Base-by-base conservation (phyloP, 2,113 vertebrate genomes). In the Dunckerocampus dactyliophorus region DNA sequence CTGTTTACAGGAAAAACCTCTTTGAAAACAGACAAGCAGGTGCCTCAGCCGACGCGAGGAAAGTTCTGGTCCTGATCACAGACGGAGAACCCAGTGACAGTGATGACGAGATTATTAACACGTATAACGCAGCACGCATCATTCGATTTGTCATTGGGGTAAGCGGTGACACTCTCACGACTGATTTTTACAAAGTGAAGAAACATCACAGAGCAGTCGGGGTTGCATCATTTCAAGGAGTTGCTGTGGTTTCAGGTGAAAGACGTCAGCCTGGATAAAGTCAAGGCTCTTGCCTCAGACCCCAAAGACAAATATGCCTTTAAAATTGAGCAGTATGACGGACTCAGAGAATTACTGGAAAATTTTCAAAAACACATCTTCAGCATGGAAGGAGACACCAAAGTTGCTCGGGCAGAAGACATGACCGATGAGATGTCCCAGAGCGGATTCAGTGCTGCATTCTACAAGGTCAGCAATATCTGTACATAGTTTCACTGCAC, bases 51-150 rank as follows among this genome's bases (percentile, higher is more conserved):
- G 87, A 87, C 37, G 89, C 91, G 28, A 88, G 62, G 8, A 90
- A 89, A 76, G 93, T 89, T 34, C 63, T 95, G 45, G 82, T 93
- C 12, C 81, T 94, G 21, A 93, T 95, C 68, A 95, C 93, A 3
- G 93, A 94, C 0, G 93, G 88, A 59, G 12, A 62, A 45, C 89
- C 91, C n/a, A 60, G 34, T 53, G 88, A 91, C 15, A 0, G 0
- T 0, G 21, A 0, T 0, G 16, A 83, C 14, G 0, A 1, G 0
- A 57, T 72, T 6, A 17, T 85, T 4, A 0, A 51, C 0, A 47
- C 0, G 12, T 84, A 82, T 19, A 24, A 85, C 2, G 0, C 65
- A 0, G 70, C 70, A 61, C 51, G 62, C 1, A 86, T 92, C 1
- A 74, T 82, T 31, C 86, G 90, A 15, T 77, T 88, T 68, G 79